Percentiles rank a stretch among this genome's conserved stretches.
Conservation (phyloP, 2,113 vertebrate genomes). For the Myrmecophaga tridactyla region DNA sequence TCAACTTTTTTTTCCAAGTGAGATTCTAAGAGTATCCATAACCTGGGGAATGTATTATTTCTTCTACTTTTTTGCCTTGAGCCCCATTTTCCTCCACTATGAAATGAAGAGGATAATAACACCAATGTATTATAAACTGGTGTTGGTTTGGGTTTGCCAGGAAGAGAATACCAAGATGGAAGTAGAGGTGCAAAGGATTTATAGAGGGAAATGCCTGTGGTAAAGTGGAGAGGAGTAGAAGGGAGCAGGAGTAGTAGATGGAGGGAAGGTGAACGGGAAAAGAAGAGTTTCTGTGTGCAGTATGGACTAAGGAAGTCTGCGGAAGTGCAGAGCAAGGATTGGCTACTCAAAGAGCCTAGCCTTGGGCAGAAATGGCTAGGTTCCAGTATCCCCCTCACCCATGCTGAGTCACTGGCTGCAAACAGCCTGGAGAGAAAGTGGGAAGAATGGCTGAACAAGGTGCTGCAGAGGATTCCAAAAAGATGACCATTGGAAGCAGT, state of each 20-base stretch:
- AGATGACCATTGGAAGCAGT: neutral
- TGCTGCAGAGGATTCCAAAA: neutral
- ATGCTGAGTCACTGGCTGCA: too few species aligned
- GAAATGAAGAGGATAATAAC: neutral
- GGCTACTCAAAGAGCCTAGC: neutral
- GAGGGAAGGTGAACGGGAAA: neutral
- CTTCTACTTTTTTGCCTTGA: neutral
- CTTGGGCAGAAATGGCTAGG: neutral
- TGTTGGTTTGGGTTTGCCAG: neutral
- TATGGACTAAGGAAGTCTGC: neutral
- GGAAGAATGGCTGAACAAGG: fast-evolving
- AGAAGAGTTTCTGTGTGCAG: neutral
- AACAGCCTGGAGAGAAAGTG: neutral
- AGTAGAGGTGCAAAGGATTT: neutral
- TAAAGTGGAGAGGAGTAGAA: neutral
- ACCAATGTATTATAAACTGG: too few species aligned
- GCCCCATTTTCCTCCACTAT: neutral
- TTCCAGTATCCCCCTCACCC: fast-evolving
- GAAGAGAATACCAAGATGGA: neutral
- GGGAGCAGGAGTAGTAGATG: too few species aligned
- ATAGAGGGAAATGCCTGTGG: neutral
- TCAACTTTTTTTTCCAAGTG: neutral
- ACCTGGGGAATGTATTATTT: neutral
- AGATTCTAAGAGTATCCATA: neutral
- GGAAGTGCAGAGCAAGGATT: neutral